These are phyloP conservation scores for Dendrolimus kikuchii DNA, from an alignment of 1,140 invertebrate genomes.

Conservation along the genomic window DNA sequence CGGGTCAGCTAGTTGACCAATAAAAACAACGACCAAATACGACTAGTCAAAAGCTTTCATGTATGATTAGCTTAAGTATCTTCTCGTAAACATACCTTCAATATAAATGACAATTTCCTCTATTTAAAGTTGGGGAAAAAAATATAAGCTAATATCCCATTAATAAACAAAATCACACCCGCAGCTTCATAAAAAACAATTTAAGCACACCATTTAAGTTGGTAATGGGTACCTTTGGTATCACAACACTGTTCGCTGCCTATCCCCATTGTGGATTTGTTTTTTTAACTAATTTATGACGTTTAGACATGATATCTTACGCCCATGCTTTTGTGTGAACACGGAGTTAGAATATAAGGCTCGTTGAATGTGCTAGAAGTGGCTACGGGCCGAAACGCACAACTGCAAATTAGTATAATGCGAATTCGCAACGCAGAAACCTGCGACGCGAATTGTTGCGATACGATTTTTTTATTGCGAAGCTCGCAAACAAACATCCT, in stretches of 20 bases:
- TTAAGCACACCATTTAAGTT: conserved; percentile 33
- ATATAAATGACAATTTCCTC: too few relatives aligned
- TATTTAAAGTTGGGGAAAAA: neutral
- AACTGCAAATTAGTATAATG: neutral
- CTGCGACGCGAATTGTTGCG: too few relatives aligned
- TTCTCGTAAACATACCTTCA: too few relatives aligned
- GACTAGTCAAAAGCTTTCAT: too few relatives aligned
- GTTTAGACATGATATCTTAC: conserved; percentile 40
- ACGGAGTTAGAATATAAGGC: neutral
- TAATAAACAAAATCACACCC: conserved; percentile 28
- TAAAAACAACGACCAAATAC: too few relatives aligned
- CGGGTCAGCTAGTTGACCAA: too few relatives aligned
- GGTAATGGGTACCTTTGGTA: conserved; percentile 25
- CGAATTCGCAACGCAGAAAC: too few relatives aligned
- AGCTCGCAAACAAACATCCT: too few relatives aligned
- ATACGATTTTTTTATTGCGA: too few relatives aligned
- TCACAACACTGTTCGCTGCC: conserved; percentile 20
- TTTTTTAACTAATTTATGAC: conserved; percentile 61
- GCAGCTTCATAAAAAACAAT: conserved; percentile 34
- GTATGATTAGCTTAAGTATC: too few relatives aligned
- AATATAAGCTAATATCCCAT: conserved; percentile 6
- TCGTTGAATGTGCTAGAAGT: neutral
- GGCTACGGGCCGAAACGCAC: neutral
- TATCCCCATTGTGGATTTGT: conserved; percentile 47
- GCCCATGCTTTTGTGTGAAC: conserved; percentile 21